Conservation (phyloP, 2,888 invertebrate genomes). For the Cartodere bifasciata region DNA sequence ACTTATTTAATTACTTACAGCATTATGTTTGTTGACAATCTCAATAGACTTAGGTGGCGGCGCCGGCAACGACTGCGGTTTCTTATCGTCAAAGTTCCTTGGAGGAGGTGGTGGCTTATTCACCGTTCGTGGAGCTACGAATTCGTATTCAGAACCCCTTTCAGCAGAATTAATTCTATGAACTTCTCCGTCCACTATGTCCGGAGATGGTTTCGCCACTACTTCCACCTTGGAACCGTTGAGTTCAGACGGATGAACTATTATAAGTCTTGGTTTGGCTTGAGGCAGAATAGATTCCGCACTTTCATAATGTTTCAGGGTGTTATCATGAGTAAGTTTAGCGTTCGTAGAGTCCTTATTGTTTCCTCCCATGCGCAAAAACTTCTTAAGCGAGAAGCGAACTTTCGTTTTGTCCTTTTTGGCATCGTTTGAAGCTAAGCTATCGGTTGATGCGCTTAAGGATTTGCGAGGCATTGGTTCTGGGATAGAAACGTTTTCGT, state of each 20-base stretch:
- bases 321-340: too few relatives aligned
- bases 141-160: constrained; percentile 12
- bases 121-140: constrained; percentile 14
- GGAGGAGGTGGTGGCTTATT: constrained; percentile 62
- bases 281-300: too few relatives aligned
- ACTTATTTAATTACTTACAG: constrained; percentile 17
- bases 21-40: constrained; percentile 47
- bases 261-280: constrained; percentile 67
- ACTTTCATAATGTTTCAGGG: too few relatives aligned
- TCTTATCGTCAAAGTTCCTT: constrained; percentile 41
- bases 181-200: constrained; percentile 15
- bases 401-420: constrained; percentile 58
- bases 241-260: constrained; percentile 78
- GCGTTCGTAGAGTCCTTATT: constrained; percentile 57
- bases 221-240: constrained; percentile 74
- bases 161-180: too few relatives aligned
- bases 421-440: constrained; percentile 36
- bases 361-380: constrained; percentile 64
- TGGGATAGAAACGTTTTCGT: constrained; percentile 30
- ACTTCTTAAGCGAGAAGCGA: constrained; percentile 72
- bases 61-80: constrained; percentile 54
- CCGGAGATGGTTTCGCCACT: constrained; percentile 37
- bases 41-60: constrained; percentile 57
- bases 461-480: constrained; percentile 58
- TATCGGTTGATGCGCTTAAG: constrained; percentile 65